phyloP scores from a whole-genome alignment of 2,797 vertebrate genomes.

The Neosilurus mollespiculum region DNA sequence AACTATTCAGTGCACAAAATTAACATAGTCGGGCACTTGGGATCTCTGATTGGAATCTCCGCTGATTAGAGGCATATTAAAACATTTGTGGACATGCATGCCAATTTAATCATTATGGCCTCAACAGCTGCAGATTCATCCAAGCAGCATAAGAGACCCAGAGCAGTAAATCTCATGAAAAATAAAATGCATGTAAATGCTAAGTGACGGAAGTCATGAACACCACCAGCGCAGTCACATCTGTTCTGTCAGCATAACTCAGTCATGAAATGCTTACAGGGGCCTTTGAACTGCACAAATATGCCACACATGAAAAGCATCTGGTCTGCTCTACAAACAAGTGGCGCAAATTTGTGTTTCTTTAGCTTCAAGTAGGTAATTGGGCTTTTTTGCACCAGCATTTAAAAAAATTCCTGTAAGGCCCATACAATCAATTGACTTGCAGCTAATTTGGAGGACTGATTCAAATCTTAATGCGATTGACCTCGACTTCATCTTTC shows the following conservation, averaged over 20 bases:
- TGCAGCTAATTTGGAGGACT: constrained; percentile 21
- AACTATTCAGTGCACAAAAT: constrained; percentile 3
- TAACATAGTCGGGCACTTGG: neutral
- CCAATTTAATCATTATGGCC: neutral
- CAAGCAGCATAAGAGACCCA: neutral
- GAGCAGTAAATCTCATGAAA: neutral
- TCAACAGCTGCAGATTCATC: neutral
- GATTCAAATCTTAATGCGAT: constrained; percentile 28
- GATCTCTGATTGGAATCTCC: neutral
- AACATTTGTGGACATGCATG: neutral
- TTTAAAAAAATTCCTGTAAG: constrained; percentile 13
- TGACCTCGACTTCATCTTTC: constrained; percentile 18
- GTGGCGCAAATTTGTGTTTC: constrained; percentile 4
- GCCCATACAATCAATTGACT: constrained; percentile 6
- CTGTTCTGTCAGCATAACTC: neutral
- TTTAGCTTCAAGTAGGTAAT: neutral
- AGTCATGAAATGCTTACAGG: neutral
- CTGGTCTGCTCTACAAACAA: neutral
- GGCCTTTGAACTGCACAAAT: constrained; percentile 14
- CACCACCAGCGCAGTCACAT: neutral
- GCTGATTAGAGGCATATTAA: constrained; percentile 7
- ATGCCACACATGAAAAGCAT: neutral
- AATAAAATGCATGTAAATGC: neutral
- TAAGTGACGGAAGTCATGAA: neutral
- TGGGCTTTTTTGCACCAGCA: constrained; percentile 5